A percentile compares a stretch with the other conserved stretches of the same genome.
Evolutionary conservation across 2,888 invertebrate genomes (phyloP).

Genomic region (Mechanitis messenoides): DNA sequence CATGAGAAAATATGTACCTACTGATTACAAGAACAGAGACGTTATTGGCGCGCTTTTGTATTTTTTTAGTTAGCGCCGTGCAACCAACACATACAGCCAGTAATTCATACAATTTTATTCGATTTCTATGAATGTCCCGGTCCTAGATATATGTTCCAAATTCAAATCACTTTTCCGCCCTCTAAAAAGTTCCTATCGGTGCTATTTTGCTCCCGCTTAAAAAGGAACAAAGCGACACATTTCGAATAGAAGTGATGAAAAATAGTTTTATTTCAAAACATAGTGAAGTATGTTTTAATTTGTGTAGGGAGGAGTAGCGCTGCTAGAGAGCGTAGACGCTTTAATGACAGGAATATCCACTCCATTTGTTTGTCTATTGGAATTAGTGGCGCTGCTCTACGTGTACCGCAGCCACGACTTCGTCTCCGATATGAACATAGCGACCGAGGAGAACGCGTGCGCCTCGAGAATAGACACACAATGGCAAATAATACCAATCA

Average conservation of each 20-base stretch:
- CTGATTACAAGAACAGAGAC: too few species aligned
- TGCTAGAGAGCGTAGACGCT: constrained; percentile 57
- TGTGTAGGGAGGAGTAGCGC: constrained; percentile 52
- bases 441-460: constrained; percentile 61
- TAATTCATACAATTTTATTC: too few species aligned
- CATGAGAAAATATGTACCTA: too few species aligned
- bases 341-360: constrained; percentile 50
- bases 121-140: too few species aligned
- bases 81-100: too few species aligned
- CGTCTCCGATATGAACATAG: constrained; percentile 56
- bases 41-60: too few species aligned
- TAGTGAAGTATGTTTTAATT: constrained; percentile 5
- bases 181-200: too few species aligned
- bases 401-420: constrained; percentile 60
- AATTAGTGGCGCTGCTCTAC: constrained; percentile 51
- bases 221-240: too few species aligned
- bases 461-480: constrained; percentile 48
- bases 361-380: constrained; percentile 49
- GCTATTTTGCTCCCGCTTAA: too few species aligned
- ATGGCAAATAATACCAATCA: constrained; percentile 55
- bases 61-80: too few species aligned
- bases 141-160: too few species aligned
- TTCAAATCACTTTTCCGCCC: too few species aligned
- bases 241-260: neutral
- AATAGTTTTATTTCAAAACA: neutral